Evolutionary conservation across 2,113 vertebrate species (phyloP).

Genomic region (Stegostoma tigrinum): DNA sequence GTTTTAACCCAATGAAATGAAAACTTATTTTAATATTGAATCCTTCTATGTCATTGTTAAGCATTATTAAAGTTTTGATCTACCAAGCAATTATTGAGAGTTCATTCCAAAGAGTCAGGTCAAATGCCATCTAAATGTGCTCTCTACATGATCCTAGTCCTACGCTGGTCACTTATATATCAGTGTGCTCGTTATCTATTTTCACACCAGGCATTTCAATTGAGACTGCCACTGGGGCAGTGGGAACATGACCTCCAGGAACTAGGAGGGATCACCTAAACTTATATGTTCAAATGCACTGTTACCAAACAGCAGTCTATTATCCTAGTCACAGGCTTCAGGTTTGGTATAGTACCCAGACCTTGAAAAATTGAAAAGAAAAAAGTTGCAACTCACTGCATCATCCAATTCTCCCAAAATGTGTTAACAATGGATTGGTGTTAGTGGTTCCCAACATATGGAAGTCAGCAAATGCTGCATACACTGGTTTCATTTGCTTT

Average conservation of each 20-base stretch:
- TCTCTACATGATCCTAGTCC: not conserved
- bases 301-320: not conserved
- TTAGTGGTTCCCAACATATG: too few species aligned
- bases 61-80: too few species aligned
- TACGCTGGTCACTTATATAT: not conserved
- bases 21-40: not conserved
- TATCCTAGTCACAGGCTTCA: not conserved
- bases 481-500: not conserved
- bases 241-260: not conserved
- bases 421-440: not conserved
- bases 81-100: not conserved
- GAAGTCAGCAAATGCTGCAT: not conserved
- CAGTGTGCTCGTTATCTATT: not conserved
- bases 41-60: too few species aligned
- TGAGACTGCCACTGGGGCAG: not conserved
- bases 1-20: not conserved
- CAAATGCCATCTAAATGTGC: not conserved
- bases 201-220: not conserved
- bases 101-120: not conserved
- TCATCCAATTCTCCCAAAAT: not conserved
- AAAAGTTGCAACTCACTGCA: not conserved
- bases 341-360: not conserved
- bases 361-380: not conserved
- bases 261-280: not conserved
- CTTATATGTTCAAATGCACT: not conserved